These are phyloP conservation scores for Sebastes oblongus DNA, from an alignment of 2,797 vertebrate genomes.

Conservation along the genomic window DNA sequence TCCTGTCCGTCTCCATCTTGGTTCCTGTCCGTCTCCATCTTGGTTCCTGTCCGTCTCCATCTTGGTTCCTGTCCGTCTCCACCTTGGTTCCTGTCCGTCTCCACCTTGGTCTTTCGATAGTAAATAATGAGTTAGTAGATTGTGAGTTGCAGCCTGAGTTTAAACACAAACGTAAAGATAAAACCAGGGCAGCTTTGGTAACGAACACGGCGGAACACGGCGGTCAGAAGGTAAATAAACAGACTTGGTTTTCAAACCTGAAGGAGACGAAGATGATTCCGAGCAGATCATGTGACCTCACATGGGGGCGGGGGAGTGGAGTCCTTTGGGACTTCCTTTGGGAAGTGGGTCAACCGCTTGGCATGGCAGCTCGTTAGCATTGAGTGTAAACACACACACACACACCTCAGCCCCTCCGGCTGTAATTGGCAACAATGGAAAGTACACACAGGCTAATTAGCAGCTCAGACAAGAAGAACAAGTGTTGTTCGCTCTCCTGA, in stretches of 20 bases:
- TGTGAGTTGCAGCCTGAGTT: too few species aligned
- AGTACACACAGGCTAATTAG: conserved; percentile 76
- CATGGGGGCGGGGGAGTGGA: background rate
- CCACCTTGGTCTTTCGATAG: too few species aligned
- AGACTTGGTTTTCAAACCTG: background rate
- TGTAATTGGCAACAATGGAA: conserved; percentile 64
- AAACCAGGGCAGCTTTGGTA: too few species aligned
- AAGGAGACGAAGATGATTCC: background rate
- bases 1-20: too few species aligned
- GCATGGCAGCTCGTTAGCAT: conserved; percentile 40
- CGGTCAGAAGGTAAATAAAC: background rate
- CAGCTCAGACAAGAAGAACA: conserved; percentile 39
- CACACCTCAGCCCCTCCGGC: conserved; percentile 47
- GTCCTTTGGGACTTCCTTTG: conserved; percentile 37
- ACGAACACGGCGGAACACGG: too few species aligned
- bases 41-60: too few species aligned
- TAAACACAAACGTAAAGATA: too few species aligned
- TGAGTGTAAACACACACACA: conserved; percentile 11
- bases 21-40: too few species aligned
- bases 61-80: too few species aligned
- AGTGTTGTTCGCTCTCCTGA: background rate
- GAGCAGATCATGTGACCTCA: background rate
- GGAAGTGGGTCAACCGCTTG: conserved; percentile 72
- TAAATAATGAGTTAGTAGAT: too few species aligned
- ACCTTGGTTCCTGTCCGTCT: too few species aligned